phyloP scores from a whole-genome alignment of 2,888 invertebrate species.

The Nebria salina region DNA sequence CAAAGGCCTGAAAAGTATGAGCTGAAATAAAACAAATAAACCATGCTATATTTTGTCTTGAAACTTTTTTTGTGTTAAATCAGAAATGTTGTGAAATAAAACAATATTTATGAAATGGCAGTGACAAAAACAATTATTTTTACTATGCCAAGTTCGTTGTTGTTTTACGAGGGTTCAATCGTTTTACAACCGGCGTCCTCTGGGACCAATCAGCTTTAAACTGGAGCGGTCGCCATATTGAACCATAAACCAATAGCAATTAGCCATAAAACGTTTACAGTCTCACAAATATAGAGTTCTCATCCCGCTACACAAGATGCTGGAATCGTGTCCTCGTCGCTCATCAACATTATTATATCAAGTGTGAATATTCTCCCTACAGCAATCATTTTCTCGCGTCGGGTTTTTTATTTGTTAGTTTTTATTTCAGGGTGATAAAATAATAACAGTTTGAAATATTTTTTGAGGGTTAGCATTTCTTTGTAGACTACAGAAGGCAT shows the following conservation, averaged over 20 bases:
- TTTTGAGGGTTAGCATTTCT: neutral
- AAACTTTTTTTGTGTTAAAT: neutral
- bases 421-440: conserved; percentile 40
- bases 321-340: conserved; percentile 15
- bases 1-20: neutral
- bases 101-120: conserved; percentile 2
- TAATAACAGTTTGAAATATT: conserved; percentile 43
- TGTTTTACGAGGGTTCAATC: conserved; percentile 56
- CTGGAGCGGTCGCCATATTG: conserved; percentile 63
- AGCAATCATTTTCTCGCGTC: conserved; percentile 29
- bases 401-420: conserved; percentile 33
- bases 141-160: conserved; percentile 54
- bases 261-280: conserved; percentile 64
- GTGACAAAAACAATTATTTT: conserved; percentile 51
- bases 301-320: conserved; percentile 40
- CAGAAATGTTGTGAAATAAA: neutral
- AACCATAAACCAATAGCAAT: conserved; percentile 64
- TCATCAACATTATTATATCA: conserved; percentile 31
- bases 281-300: conserved; percentile 51
- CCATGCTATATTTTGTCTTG: no score
- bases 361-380: conserved; percentile 25
- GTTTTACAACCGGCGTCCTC: conserved; percentile 49
- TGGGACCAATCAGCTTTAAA: conserved; percentile 63
- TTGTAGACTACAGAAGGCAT: neutral
- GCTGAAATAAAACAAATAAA: neutral